phyloP scores from a whole-genome alignment of 64 coral and sea anemone genomes.

The Montipora cactus region DNA sequence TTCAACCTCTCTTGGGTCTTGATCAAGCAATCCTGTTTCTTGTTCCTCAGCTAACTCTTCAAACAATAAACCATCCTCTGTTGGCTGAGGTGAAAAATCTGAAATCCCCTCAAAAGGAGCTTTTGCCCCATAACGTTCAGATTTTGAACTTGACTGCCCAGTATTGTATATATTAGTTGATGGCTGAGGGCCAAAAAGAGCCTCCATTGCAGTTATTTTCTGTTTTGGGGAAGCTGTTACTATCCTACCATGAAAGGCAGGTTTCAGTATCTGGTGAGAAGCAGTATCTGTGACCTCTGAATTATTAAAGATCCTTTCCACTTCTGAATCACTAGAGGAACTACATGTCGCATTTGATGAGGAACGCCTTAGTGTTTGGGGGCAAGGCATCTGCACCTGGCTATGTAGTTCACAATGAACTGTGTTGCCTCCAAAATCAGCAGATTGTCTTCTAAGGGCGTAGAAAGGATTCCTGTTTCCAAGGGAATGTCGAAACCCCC shows the following conservation, averaged over 20 bases:
- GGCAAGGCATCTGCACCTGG: neutral
- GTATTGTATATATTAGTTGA: neutral
- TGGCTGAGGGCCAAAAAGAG: conserved; percentile 34
- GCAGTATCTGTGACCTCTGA: neutral
- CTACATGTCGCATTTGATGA: conserved; percentile 21
- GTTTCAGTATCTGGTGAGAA: neutral
- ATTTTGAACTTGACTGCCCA: neutral
- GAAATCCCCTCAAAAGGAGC: conserved; percentile 32
- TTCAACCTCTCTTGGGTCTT: conserved; percentile 1
- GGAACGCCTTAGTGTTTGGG: neutral
- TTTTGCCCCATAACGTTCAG: neutral
- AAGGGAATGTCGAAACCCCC: conserved; percentile 7
- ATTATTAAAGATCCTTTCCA: conserved; percentile 17
- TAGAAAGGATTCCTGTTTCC: neutral
- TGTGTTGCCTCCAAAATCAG: conserved; percentile 1
- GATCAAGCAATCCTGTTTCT: neutral
- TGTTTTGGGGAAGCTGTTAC: neutral
- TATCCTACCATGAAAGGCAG: neutral
- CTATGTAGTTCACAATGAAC: neutral
- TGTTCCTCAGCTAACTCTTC: conserved; percentile 10
- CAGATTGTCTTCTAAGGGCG: conserved; percentile 38
- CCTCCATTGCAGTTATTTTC: conserved; percentile 39
- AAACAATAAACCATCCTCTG: conserved; percentile 20
- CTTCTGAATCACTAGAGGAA: conserved; percentile 52
- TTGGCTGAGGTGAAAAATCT: neutral